Base-by-base conservation (phyloP, 1,140 invertebrate genomes). In the Hyles euphorbiae region DNA sequence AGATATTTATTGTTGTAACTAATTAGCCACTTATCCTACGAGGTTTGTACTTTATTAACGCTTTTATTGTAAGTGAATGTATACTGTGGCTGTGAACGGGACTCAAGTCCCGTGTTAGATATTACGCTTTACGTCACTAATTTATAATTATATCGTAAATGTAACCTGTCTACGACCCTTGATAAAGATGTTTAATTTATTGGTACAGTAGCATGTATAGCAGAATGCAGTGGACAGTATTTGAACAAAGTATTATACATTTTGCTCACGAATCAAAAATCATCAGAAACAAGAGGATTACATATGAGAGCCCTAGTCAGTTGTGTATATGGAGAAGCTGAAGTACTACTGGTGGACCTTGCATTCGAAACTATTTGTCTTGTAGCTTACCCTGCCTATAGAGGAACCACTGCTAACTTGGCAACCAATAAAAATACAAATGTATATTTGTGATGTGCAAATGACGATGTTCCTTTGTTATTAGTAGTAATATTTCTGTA, bases 31-130 rank as follows among this genome's bases (percentile, higher is more conserved):
- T 68, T 75, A 70, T 67, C 60, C 73, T 67, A 75, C 63, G 60
- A 68, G 66, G 73, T 76, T 80, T 83, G 74, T 83, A 83, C 72
- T 80, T 83, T 81, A 72, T 75, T 75, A 77, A 78, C 68, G 80
- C 80, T 84, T 83, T 78, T 75, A 76, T 77, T 74, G 65, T 84
- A 78, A 99, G 90, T 98, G 92, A 78, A 81, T 49, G 68, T 83
- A 74, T 84, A 87, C 73, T 81, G 81, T 88, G 85, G 83, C 83
- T 86, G 83, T 86, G 83, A 88, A 64, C 65, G 73, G 78, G 80
- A 70, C 70, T 71, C 64, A 60, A 68, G 69, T 74, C 77, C 75
- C 75, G 69, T 73, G 60, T 77, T 86, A 86, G 80, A 76, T 83
- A 74, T 76, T 87, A 88, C 70, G 83, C 85, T 87, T 83, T 78